Base-by-base conservation (phyloP, 2,113 vertebrate species). In the Madoqua kirkii region DNA sequence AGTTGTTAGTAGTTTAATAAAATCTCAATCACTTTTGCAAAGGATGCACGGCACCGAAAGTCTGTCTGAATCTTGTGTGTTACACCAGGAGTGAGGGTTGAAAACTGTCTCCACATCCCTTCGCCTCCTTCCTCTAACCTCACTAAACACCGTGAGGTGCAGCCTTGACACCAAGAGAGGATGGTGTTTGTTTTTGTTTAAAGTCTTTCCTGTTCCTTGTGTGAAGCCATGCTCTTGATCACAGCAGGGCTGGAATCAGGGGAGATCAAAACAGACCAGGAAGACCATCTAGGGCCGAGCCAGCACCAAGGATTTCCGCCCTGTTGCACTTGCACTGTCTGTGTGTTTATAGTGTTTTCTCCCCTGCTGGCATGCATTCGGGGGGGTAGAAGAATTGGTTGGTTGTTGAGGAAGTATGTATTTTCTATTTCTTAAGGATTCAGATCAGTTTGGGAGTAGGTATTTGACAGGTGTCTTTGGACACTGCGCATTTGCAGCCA, bases 101-200 rank as follows among this genome's bases (percentile, higher is more conserved):
- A 93, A 98, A 98, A 48, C 81, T 96, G 2, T 95, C 91, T 95
- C 96, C 90, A 7, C 96, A 87, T 85, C 89, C 76, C 89, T 94
- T 96, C 55, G 2, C 96, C 87, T 88, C 89, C 82, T 88, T 97
- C 92, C 86, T 96, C 71, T 92, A 13, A 76, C 81, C 93, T 33
- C 36, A 48, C 55, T 48, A 95, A 55, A 87, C 93, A 85, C 76
- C 64, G 67, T 9, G 54, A 97, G 84, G 82, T 76, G 71, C 95
- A 33, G 81, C 97, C 79, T 89, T 97, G 97, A 97, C 4, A 0
- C 92, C 84, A 3, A 90, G 96, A 79, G 76, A 40, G 60, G 79
- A 87, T n/a, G 62, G 25, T 92, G 83, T 97, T 98, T 98, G 92
- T 95, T 98, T 98, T 98, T 90, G 92, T 97, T 98, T 86, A 92